A percentile compares a stretch with the other conserved stretches of the same genome.
Evolutionary conservation across 2,888 invertebrate genomes (phyloP).

Genomic region (Netelia inedita): DNA sequence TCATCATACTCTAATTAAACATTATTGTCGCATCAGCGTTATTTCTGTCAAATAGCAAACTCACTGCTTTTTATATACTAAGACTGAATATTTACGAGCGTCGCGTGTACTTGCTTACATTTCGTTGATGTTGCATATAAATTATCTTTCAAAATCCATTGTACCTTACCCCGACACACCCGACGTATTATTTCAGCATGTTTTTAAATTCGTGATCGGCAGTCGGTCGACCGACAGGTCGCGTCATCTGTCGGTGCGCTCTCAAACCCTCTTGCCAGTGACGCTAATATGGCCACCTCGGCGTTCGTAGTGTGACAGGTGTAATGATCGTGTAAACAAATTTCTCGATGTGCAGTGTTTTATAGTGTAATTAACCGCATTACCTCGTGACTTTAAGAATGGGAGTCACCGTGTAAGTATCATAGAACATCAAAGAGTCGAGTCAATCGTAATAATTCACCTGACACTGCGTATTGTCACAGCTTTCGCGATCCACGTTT

Average conservation of each 20-base stretch:
- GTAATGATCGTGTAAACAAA: constrained; percentile 57
- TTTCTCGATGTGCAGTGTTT: constrained; percentile 20
- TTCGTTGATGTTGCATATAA: not conserved
- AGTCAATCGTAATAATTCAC: not conserved
- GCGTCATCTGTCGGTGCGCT: constrained; percentile 2
- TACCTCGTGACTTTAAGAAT: constrained; percentile 9
- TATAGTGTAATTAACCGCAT: constrained; percentile 27
- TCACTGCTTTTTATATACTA: not conserved
- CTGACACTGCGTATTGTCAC: constrained; percentile 53
- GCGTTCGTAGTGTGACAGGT: constrained; percentile 38
- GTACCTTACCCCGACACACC: not conserved
- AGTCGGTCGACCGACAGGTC: not conserved
- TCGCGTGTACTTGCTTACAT: not conserved
- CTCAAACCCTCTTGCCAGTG: not conserved
- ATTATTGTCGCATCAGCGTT: constrained; percentile 8
- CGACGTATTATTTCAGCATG: not conserved
- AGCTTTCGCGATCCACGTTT: constrained; percentile 48
- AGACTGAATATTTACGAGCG: constrained; percentile 12
- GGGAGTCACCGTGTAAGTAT: constrained; percentile 68
- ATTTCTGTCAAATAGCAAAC: not conserved
- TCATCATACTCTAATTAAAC: constrained; percentile 3
- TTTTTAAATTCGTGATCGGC: not conserved
- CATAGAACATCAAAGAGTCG: not conserved
- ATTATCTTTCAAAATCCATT: not conserved
- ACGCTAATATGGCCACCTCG: constrained; percentile 13